Conservation (phyloP, 2,797 vertebrate genomes). For the Xenops minutus region DNA sequence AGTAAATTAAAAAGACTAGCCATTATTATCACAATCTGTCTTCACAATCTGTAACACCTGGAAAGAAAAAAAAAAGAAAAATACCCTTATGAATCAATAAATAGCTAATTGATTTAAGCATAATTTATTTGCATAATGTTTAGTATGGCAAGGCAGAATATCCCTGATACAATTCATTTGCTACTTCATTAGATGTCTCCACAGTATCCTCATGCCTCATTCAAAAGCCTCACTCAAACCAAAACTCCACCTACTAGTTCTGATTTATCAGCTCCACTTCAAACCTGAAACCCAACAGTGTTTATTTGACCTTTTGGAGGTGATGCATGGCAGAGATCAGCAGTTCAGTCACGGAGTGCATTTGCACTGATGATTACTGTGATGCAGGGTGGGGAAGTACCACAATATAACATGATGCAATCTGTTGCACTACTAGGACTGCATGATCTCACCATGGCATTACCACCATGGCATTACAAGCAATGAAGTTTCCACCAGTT, state of each 20-base stretch:
- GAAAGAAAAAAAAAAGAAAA: background rate
- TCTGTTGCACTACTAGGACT: background rate
- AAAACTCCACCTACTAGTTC: background rate
- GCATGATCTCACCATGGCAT: background rate
- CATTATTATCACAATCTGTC: background rate
- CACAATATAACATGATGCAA: background rate
- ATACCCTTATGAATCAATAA: background rate
- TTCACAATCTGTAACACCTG: background rate
- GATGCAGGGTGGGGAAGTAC: background rate
- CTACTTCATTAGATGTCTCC: background rate
- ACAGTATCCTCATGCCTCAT: background rate
- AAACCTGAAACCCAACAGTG: background rate
- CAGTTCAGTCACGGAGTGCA: background rate
- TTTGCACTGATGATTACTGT: background rate
- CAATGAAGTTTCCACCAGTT: background rate
- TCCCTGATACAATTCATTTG: background rate
- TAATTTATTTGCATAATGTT: background rate
- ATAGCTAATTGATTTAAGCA: background rate
- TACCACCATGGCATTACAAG: background rate
- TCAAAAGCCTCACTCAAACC: background rate
- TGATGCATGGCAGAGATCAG: background rate
- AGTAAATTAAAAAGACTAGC: background rate
- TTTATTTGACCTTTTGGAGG: background rate
- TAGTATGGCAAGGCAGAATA: background rate
- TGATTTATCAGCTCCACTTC: background rate